Evolutionary conservation across 2,113 vertebrate genomes (phyloP), one percentile per base, ranked within the genome.

Genomic region (Festucalex cinctus): DNA sequence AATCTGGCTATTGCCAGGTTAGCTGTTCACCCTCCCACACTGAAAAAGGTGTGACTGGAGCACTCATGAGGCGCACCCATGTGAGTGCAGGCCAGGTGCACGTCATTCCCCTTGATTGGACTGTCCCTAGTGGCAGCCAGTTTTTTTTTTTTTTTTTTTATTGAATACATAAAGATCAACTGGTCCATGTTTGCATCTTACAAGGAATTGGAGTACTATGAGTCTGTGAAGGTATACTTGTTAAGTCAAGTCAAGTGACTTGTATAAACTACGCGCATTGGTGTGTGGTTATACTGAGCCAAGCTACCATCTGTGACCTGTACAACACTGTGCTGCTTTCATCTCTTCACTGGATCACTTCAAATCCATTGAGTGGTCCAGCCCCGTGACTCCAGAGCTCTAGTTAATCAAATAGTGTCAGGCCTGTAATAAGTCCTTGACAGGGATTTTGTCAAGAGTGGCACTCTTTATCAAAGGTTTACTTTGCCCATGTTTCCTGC

Each of bases 401-500:
- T 78, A 78, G 80, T 91, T 88, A 89, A 91, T 91, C 87, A 86
- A 75, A 64, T 22, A 1, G 70, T 85, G 83, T 88, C 86, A 83
- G 83, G 46, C 70, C 83, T 88, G 85, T 91, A 90, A 90, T 90
- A 90, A 90, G 89, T 88, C 89, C 91, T 90, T 91, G 90, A 89
- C 86, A 71, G 84, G 80, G 85, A 84, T 85, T 90, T 90, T 53
- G 68, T 84, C 24, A 69, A 71, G 83, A 90, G 86, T 86, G 82
- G 89, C 77, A 86, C 84, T 86, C 87, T 90, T 90, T 89, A 91
- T 91, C 90, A 90, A 89, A 91, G 90, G 76, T 91, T 91, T 88
- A 89, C 86, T 76, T 81, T 85, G 84, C 74, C 83, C 72, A 64
- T 54, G 70, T 80, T 81, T 82, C 83, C 82, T 44, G 83, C 17